Evolutionary conservation across 2,888 invertebrate species (phyloP).

Genomic region (Ceriagrion tenellum): DNA sequence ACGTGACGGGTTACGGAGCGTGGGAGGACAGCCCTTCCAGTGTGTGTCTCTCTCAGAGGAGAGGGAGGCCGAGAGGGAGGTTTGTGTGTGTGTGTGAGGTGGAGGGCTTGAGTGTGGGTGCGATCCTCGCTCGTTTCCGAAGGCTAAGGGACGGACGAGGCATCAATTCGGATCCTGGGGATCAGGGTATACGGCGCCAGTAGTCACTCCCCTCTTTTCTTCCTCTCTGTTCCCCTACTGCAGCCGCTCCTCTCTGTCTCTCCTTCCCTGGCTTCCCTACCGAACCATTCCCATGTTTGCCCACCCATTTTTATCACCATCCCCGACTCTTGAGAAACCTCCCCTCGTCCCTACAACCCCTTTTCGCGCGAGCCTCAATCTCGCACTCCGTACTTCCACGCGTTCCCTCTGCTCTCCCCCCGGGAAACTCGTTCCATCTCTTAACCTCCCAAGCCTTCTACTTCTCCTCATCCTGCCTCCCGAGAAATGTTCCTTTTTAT

Average conservation of each 20-base stretch:
- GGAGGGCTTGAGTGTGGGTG: neutral
- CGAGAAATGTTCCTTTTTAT: neutral
- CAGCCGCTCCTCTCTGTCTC: neutral
- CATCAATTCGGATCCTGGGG: slow-evolving; percentile 36
- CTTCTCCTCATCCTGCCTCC: neutral
- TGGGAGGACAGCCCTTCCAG: neutral
- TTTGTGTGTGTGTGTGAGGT: neutral
- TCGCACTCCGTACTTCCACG: neutral
- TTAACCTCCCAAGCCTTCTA: neutral
- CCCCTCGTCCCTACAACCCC: neutral
- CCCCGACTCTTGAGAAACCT: neutral
- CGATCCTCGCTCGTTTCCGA: neutral
- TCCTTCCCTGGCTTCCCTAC: neutral
- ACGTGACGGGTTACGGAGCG: neutral
- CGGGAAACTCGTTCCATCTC: neutral
- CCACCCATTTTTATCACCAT: slow-evolving; percentile 9
- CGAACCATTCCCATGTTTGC: neutral
- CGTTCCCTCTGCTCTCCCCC: neutral
- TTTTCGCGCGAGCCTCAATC: neutral
- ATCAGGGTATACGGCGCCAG: slow-evolving; percentile 14
- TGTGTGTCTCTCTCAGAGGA: no score
- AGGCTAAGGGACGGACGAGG: neutral
- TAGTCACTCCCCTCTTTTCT: slow-evolving; percentile 8
- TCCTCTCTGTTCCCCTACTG: no score
- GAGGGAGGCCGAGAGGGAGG: neutral